Evolutionary conservation across 2,888 invertebrate genomes (phyloP), one percentile per base, ranked within the genome.

Genomic region (Amphipyra berbera): DNA sequence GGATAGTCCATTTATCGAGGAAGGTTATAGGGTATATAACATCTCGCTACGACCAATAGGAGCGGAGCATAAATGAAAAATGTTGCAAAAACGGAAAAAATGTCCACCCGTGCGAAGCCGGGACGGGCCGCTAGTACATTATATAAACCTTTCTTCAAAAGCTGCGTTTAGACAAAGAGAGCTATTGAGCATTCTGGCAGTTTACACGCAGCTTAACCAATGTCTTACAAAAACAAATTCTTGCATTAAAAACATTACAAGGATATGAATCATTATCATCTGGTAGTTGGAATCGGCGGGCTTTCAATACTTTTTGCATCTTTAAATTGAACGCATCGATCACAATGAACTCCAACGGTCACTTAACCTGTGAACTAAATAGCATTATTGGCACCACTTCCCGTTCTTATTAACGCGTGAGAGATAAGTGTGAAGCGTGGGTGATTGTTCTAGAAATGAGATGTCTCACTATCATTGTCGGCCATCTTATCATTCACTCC

Each of bases 341-440:
- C 13, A 42, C 14, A 27, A 56, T 48, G 14, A 53, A 53, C 44
- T 68, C 14, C 10, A 14, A 9, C 14, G 37, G 21, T 21, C 13
- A 46, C 38, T 35, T 30, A 30, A 30, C 30, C 30, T 52, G 0
- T 42, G 54, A 38, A 54, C 52, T 68, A 15, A 49, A 47, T 52
- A 41, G 8, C 38, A 7, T 21, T 41, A 15, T 49, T 53, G 56
- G 48, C 68, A 56, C n/a, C 10, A 30, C 21, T 44, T 68, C n/a
- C 38, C 15, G 54, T 50, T 46, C 67, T 50, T 60, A 56, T 44
- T 30, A 49, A 56, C 44, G 21, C 12, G 1, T 45, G 13, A 33
- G 10, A 44, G 33, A n/a, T 46, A 30, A 44, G 0, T 40, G 21
- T 10, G 6, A 21, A 40, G 38, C 54, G 38, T 55, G 14, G 37